Percentiles rank a stretch among this genome's conserved stretches.
Conservation (phyloP, 2,113 vertebrate species). For the Crocuta crocuta region DNA sequence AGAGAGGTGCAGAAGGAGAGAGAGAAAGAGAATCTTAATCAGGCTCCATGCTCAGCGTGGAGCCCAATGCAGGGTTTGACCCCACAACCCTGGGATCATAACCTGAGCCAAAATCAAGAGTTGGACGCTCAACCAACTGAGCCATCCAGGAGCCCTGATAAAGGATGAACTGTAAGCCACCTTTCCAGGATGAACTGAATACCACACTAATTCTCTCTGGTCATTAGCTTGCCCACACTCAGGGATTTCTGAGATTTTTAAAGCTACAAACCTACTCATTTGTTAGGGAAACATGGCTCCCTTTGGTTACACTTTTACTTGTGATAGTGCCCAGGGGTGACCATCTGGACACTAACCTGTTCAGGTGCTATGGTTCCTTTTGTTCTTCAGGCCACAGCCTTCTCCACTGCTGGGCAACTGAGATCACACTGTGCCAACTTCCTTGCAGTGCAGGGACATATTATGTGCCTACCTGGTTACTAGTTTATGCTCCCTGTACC, state of each 20-base stretch:
- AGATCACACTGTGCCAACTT: neutral
- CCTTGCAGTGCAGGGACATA: no score
- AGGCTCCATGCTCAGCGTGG: no score
- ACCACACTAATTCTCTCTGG: neutral
- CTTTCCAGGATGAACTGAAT: neutral
- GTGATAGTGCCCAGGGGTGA: neutral
- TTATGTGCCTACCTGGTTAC: neutral
- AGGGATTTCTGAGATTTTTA: neutral
- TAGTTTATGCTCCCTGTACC: neutral
- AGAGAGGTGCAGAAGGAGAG: no score
- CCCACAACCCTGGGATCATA: no score
- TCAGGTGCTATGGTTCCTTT: neutral
- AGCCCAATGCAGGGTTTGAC: no score
- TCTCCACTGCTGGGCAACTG: neutral
- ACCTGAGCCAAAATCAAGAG: no score
- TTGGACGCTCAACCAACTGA: no score
- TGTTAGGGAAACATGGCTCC: neutral
- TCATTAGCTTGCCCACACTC: neutral
- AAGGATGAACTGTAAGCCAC: neutral
- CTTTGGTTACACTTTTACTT: neutral
- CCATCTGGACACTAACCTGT: neutral
- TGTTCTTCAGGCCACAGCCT: neutral
- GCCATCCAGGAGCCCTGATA: neutral
- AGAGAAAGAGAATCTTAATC: no score
- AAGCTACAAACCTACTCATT: neutral